phyloP scores from a whole-genome alignment of 2,113 vertebrate species.

The Crypturellus undulatus region DNA sequence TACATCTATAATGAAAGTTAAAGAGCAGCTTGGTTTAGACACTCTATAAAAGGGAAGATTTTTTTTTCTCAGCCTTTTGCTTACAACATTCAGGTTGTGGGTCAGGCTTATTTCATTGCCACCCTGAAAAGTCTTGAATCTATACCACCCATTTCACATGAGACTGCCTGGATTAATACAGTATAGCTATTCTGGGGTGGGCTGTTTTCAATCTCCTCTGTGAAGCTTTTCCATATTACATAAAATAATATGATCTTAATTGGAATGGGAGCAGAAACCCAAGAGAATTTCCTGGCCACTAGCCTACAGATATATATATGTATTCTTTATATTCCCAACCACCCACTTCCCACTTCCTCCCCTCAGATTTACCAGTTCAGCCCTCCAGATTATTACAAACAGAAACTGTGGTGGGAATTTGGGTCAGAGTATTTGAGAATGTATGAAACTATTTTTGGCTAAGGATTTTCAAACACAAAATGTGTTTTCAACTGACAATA shows the following conservation, averaged over 20 bases:
- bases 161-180: not conserved
- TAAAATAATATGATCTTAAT: not conserved
- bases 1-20: fast-evolving
- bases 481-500: not conserved
- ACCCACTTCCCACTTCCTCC: not conserved
- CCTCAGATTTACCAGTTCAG: not conserved
- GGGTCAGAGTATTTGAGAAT: not conserved
- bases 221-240: not conserved
- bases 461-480: not conserved
- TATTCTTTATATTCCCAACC: not conserved
- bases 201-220: not conserved
- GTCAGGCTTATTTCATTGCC: not conserved
- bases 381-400: not conserved
- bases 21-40: not conserved
- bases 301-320: not conserved
- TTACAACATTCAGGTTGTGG: fast-evolving
- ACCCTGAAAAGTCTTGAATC: not conserved
- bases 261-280: not conserved
- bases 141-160: not conserved
- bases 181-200: not conserved
- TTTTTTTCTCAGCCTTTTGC: not conserved
- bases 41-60: not conserved
- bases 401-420: not conserved
- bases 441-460: not conserved
- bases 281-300: not conserved